A percentile compares a stretch with the other conserved stretches of the same genome.
Conservation (phyloP, 2,888 invertebrate species). For the Tetheella fluctuosa region DNA sequence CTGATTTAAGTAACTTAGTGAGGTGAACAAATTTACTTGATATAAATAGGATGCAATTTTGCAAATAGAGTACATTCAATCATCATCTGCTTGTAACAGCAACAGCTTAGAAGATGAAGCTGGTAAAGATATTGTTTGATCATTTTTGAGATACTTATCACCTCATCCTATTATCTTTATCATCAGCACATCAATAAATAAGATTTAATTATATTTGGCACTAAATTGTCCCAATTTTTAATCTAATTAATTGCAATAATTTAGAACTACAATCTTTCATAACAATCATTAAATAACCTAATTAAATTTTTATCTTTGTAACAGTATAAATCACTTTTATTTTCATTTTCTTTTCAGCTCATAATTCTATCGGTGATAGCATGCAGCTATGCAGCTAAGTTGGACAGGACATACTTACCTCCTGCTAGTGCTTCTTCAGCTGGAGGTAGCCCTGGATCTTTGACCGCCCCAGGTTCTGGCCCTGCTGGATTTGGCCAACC, state of each 20-base stretch:
- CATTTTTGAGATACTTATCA: constrained; percentile 8
- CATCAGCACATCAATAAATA: too few relatives aligned
- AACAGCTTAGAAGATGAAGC: constrained; percentile 78
- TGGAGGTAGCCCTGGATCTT: constrained; percentile 72
- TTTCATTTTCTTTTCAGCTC: constrained; percentile 51
- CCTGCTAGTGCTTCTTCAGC: constrained; percentile 69
- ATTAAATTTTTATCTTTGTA: too few relatives aligned
- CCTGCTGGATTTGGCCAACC: constrained; percentile 24
- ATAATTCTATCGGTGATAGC: constrained; percentile 70
- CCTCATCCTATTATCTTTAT: too few relatives aligned
- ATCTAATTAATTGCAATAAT: too few relatives aligned
- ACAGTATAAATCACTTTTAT: too few relatives aligned
- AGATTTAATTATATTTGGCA: too few relatives aligned
- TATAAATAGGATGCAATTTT: constrained; percentile 74
- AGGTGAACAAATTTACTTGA: constrained; percentile 75
- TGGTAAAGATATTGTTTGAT: constrained; percentile 62
- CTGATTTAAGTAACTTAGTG: constrained; percentile 61
- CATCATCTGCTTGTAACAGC: constrained; percentile 38
- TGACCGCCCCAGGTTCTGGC: constrained; percentile 58
- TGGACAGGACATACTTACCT: constrained; percentile 76
- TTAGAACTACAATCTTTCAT: too few relatives aligned
- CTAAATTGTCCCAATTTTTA: too few relatives aligned
- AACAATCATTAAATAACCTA: too few relatives aligned
- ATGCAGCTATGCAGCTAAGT: constrained; percentile 70
- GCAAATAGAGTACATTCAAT: constrained; percentile 62